A percentile compares a stretch with the other conserved stretches of the same genome.
These are phyloP conservation scores for Selene dorsalis DNA, from an alignment of 2,797 vertebrate genomes.

Conservation along the genomic window DNA sequence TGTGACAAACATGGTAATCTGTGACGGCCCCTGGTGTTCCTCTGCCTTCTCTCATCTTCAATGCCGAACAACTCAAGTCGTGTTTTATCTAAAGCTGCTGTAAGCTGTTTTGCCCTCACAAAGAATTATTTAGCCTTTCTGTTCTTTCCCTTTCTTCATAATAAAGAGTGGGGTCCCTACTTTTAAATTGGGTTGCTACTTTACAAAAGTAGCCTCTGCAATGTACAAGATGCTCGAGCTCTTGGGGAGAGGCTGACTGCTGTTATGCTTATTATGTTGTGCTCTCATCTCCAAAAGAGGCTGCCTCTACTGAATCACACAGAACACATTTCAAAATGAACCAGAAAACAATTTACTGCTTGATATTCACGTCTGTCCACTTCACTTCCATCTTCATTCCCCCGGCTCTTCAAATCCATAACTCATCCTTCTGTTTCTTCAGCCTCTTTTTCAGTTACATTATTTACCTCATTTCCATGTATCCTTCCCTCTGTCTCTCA, in stretches of 20 bases:
- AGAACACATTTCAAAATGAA: conserved; percentile 51
- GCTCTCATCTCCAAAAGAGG: conserved; percentile 52
- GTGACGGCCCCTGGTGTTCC: conserved; percentile 41
- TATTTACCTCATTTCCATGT: conserved; percentile 11
- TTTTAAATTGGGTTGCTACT: conserved; percentile 14
- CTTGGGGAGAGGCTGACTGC: conserved; percentile 32
- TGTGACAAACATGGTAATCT: conserved; percentile 59
- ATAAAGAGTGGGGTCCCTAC: conserved; percentile 22
- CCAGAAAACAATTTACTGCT: conserved; percentile 56
- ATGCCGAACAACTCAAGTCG: conserved; percentile 13
- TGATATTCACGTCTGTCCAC: conserved; percentile 54
- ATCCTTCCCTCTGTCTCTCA: conserved; percentile 7
- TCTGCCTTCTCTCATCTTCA: conserved; percentile 53
- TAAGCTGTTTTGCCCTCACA: conserved; percentile 54
- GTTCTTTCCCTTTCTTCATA: conserved; percentile 25
- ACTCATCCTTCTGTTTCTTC: conserved; percentile 33
- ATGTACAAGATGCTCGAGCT: conserved; percentile 28
- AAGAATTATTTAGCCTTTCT: conserved; percentile 44
- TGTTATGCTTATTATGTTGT: conserved; percentile 42
- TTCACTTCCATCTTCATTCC: conserved; percentile 28
- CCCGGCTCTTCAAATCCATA: conserved; percentile 29
- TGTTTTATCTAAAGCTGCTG: conserved; percentile 50
- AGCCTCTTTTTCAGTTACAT: conserved; percentile 17
- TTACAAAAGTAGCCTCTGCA: conserved; percentile 31
- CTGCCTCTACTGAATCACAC: conserved; percentile 51